phyloP scores from a whole-genome alignment of 2,113 vertebrate species.

The Apistogramma diplotaenia region DNA sequence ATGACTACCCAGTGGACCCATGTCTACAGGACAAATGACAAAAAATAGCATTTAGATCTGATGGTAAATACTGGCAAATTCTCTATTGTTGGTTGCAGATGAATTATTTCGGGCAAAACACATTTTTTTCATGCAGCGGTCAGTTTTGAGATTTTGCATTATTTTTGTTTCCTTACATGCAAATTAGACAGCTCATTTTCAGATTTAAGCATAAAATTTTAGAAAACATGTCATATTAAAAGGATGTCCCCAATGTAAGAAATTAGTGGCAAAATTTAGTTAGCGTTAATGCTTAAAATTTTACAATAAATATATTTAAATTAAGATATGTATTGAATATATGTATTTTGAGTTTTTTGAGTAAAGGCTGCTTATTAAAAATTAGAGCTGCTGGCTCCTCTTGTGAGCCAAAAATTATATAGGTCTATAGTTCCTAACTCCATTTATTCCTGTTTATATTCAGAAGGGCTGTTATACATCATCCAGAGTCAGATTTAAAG shows the following conservation, averaged over 20 bases:
- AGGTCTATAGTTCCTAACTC: neutral
- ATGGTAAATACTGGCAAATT: neutral
- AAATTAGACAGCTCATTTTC: neutral
- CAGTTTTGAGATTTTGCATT: neutral
- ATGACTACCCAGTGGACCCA: conserved; percentile 80
- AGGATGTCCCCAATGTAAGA: too few species aligned
- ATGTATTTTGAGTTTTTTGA: neutral
- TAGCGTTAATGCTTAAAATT: neutral
- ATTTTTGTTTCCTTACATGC: neutral
- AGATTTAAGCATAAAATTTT: neutral
- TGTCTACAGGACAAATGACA: conserved; percentile 75
- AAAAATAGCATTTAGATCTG: neutral
- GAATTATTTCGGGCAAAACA: neutral
- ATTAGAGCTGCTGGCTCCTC: neutral
- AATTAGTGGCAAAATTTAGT: too few species aligned
- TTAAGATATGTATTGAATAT: neutral
- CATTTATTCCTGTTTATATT: neutral
- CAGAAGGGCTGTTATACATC: neutral
- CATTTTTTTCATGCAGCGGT: neutral
- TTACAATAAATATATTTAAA: neutral
- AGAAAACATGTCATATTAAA: neutral
- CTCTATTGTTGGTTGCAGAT: neutral
- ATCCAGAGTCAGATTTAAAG: neutral
- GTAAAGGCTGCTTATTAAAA: neutral
- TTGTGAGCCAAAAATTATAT: neutral